A percentile compares a stretch with the other conserved stretches of the same genome.
phyloP scores from a whole-genome alignment of 2,888 invertebrate genomes.

The Nephrocerus scutellatus region DNA sequence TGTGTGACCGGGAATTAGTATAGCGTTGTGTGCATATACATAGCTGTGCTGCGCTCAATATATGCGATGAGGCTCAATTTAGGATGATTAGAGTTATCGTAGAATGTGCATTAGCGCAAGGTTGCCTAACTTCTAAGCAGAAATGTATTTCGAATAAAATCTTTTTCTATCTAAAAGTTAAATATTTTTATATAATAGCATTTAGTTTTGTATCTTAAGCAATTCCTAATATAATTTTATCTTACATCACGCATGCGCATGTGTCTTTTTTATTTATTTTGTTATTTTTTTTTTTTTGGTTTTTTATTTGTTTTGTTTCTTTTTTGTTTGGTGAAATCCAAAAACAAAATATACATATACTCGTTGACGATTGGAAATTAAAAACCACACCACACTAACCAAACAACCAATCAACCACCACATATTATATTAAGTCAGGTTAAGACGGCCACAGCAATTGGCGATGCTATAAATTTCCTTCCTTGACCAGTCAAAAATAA shows the following conservation, averaged over 20 bases:
- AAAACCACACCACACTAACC: conserved; percentile 15
- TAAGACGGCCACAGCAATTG: conserved; percentile 8
- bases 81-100: no score
- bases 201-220: conserved; percentile 26
- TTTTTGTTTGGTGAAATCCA: conserved; percentile 4
- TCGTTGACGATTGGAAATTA: conserved; percentile 23
- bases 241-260: conserved; percentile 50
- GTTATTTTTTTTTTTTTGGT: conserved; percentile 15
- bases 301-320: conserved; percentile 24
- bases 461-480: conserved; percentile 21
- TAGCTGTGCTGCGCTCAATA: no score
- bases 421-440: conserved; percentile 8
- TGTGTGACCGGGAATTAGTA: no score
- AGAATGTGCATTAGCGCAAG: no score
- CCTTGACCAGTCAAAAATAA: conserved; percentile 32
- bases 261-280: conserved; percentile 36
- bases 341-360: conserved; percentile 17
- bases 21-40: no score
- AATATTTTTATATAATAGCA: conserved; percentile 15
- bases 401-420: conserved; percentile 12
- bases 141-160: conserved; percentile 1
- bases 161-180: conserved; percentile 5
- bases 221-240: conserved; percentile 46
- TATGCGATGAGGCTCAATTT: no score
- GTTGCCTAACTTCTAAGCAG: conserved; percentile 1